Evolutionary conservation across 2,797 vertebrate genomes (phyloP), one percentile per base, ranked within the genome.

Genomic region (Acanthopagrus latus): DNA sequence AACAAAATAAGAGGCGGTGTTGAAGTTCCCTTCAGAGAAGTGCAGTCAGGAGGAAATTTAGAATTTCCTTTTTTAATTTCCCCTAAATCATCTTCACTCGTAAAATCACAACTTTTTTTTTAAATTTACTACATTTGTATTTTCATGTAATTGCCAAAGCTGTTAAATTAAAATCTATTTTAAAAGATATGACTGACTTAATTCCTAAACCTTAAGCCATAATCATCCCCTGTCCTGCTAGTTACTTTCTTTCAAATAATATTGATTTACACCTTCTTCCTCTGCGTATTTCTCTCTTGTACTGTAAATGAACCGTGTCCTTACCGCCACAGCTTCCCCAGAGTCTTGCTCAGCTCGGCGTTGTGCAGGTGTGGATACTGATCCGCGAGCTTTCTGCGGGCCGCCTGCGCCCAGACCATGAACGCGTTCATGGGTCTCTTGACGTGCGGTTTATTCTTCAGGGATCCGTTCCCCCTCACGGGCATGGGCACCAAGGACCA

Each of bases 401-500:
- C 97, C 3, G 97, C 97, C 84, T 98, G 97, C 51, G 97, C 97
- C 97, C 97, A 97, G 3, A 98, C 97, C 97, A 98, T 98, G 87
- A 98, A 97, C 3, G 97, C 97, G 69, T 97, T 97, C 97, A 97
- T 97, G 71, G 97, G 97, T 90, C 97, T 94, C 83, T 98, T 98
- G 21, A 98, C 97, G 81, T 98, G 97, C 9, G 97, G 97, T 76
- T 99, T 99, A 82, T 89, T 97, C 88, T 99, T 99, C 68, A 98
- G 94, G 2, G 96, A 94, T 9, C 96, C 96, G 83, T 95, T 96
- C 16, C 97, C 97, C 11, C 98, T 95, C 75, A 96, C 96, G 0
- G 98, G 98, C 97, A 99, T 97, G 11, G 97, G 97, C 75, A 99
- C 97, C 87, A 99, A 83, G 83, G 97, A 98, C 98, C 98, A 99